Percentiles rank a stretch among this genome's conserved stretches.
Evolutionary conservation across 2,888 invertebrate species (phyloP).

Genomic region (Proisotoma minuta): DNA sequence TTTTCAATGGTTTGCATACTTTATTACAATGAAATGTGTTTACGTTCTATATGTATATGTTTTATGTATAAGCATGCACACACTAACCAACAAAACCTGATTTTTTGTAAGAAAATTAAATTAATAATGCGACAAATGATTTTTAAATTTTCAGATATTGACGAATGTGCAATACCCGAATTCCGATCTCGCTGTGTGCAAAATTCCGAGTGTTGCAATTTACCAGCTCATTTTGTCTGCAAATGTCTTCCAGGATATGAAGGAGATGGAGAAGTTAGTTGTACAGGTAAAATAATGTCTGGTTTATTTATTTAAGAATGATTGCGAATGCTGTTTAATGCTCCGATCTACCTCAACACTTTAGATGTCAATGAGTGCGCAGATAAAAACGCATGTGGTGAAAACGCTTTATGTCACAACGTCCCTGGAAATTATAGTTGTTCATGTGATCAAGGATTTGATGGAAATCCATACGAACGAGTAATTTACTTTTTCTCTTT

Average conservation of each 20-base stretch:
- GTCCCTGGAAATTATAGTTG: conserved; percentile 83
- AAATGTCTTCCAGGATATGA: conserved; percentile 86
- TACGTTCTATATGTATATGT: no score
- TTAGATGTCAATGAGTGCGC: conserved; percentile 83
- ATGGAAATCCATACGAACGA: conserved; percentile 74
- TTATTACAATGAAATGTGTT: no score
- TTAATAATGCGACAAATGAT: no score
- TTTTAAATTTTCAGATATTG: conserved; percentile 64
- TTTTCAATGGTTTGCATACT: no score
- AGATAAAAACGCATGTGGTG: conserved; percentile 73
- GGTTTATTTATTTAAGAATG: neutral
- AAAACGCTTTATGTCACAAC: conserved; percentile 75
- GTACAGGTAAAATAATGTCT: conserved; percentile 64
- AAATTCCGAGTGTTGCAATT: conserved; percentile 90
- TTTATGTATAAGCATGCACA: no score
- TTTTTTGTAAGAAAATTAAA: neutral
- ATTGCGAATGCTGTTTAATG: neutral
- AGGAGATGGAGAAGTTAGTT: conserved; percentile 84
- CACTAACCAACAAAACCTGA: no score
- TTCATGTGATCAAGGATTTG: conserved; percentile 72
- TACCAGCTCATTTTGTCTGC: conserved; percentile 89
- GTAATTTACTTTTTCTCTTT: no score
- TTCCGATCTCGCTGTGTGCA: conserved; percentile 78
- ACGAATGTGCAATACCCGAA: conserved; percentile 86
- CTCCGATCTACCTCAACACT: neutral